Percentiles rank a stretch among this genome's conserved stretches.
These are phyloP conservation scores for Carassius carassius DNA, from an alignment of 2,113 vertebrate species.

Conservation along the genomic window DNA sequence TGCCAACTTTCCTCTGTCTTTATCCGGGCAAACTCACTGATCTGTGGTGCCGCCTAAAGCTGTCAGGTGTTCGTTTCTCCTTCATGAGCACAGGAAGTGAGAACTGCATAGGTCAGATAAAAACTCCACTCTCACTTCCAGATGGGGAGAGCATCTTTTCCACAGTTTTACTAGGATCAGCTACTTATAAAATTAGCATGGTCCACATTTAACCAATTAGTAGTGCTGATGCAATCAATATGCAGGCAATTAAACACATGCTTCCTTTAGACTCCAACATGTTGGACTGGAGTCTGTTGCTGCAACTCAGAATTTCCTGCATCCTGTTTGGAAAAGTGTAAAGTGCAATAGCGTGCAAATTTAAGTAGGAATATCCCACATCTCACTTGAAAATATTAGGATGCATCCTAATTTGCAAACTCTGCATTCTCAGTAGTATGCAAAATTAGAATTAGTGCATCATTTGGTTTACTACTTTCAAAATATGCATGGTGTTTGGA, in stretches of 20 bases:
- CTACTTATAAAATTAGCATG: constrained; percentile 6
- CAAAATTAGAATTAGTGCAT: neutral
- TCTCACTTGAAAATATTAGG: too few relatives aligned
- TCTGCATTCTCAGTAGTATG: neutral
- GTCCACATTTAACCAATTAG: neutral
- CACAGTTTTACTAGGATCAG: neutral
- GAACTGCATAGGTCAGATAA: neutral
- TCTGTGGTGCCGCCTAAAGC: neutral
- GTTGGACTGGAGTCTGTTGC: neutral
- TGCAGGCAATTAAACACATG: constrained; percentile 4
- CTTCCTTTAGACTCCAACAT: neutral
- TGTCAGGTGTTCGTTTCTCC: constrained; percentile 10
- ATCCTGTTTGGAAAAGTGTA: neutral
- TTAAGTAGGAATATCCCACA: neutral
- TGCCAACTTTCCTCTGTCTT: neutral
- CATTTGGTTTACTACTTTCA: neutral
- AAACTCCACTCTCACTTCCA: constrained; percentile 12
- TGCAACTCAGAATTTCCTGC: neutral
- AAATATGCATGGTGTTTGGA: neutral
- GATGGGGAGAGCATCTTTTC: neutral
- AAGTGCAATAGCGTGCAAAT: neutral
- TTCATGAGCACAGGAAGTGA: neutral
- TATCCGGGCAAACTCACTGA: neutral
- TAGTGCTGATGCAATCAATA: constrained; percentile 18
- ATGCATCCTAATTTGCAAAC: neutral